Evolutionary conservation across 2,888 invertebrate genomes (phyloP).

Genomic region (Eupithecia insigniata): DNA sequence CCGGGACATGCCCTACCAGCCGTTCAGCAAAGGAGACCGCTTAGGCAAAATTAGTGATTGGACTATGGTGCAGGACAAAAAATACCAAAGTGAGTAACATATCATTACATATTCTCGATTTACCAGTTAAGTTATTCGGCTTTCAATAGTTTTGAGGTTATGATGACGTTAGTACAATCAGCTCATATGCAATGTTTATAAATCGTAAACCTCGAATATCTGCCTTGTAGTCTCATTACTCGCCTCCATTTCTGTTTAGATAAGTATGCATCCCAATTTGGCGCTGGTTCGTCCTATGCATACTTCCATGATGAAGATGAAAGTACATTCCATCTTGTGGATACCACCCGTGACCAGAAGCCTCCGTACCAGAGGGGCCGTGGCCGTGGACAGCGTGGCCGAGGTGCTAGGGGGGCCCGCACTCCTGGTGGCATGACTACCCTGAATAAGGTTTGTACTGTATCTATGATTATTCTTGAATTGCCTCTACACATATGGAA

Average conservation of each 20-base stretch:
- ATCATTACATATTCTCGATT: slow-evolving; percentile 1
- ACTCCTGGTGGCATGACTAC: slow-evolving; percentile 91
- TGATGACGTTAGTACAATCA: slow-evolving; percentile 52
- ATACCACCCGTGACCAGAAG: slow-evolving; percentile 94
- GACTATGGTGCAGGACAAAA: slow-evolving; percentile 98
- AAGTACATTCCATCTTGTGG: slow-evolving; percentile 98
- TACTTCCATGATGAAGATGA: slow-evolving; percentile 99
- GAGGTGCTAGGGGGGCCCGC: slow-evolving; percentile 87
- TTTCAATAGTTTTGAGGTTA: slow-evolving; percentile 56
- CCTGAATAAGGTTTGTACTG: slow-evolving; percentile 87
- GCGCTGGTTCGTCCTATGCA: slow-evolving; percentile 97
- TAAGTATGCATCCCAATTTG: slow-evolving; percentile 96
- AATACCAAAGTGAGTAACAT: slow-evolving; percentile 91
- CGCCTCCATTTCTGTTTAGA: slow-evolving; percentile 73
- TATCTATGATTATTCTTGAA: neutral
- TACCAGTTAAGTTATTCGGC: slow-evolving; percentile 6
- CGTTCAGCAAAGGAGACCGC: slow-evolving; percentile 99
- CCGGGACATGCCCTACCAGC: slow-evolving; percentile 99
- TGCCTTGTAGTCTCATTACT: neutral
- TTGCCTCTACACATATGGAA: neutral
- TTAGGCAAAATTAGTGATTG: slow-evolving; percentile 99
- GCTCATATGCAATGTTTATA: slow-evolving; percentile 16
- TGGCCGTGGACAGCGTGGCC: slow-evolving; percentile 91
- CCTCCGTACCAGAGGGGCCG: slow-evolving; percentile 97
- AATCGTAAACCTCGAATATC: neutral